Evolutionary conservation across 2,888 invertebrate genomes (phyloP), one percentile per base, ranked within the genome.

Genomic region (Phorcus lineatus): DNA sequence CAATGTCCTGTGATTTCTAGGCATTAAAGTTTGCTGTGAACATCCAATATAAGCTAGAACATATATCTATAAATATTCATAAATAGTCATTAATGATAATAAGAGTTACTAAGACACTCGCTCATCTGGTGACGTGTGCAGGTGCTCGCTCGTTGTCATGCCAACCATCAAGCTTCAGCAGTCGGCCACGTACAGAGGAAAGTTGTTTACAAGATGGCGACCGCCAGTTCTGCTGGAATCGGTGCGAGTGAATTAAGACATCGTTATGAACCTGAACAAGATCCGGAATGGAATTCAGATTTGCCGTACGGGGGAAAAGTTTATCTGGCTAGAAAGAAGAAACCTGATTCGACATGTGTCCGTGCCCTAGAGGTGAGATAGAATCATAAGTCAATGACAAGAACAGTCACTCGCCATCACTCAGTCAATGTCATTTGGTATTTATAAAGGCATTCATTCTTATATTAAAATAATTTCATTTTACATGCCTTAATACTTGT

Each of bases 281-380:
- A 87, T 52, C 75, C 86, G 0, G 90, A 92, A 31, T 92, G 91
- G 90, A 87, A 92, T 75, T 86, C 90, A 40, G 84, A 88, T 77
- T 78, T 93, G 19, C 94, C 94, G 0, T 94, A 93, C 85, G 93
- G 93, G 13, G 94, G 94, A 0, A 93, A 92, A 85, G 93, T 94
- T 3, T 93, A 91, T 81, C 84, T 94, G 22, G 94, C 94, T 0
- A 86, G 93, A 67, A 89, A 89, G 81, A 93, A 93, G 87, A 93
- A 93, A 81, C 90, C 93, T 0, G 94, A 94, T 81, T 88, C 92
- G 4, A 79, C 84, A 77, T 88, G 89, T 80, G 84, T 92, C 17
- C 85, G 85, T 66, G 80, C 88, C 24, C 62, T 89, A 13, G 92
- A 93, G 91, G 92, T 91, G 83, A 85, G 83, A n/a, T n/a, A 13